Evolutionary conservation across 2,113 vertebrate genomes (phyloP).

Genomic region (Lates calcarifer): DNA sequence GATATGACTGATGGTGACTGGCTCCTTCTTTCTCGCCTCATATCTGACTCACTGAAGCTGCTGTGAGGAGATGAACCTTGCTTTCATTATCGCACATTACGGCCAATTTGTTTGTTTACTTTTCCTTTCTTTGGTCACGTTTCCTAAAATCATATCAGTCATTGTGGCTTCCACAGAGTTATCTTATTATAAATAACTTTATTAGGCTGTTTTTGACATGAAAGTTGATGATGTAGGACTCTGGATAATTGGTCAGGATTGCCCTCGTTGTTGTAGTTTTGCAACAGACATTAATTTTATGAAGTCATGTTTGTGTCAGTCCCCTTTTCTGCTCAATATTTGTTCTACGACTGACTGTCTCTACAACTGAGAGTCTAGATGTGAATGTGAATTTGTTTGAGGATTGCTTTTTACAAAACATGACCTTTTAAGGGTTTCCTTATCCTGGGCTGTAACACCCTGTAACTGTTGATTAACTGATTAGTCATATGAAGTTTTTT

Average conservation of each 20-base stretch:
- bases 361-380: neutral
- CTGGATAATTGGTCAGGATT: neutral
- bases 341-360: neutral
- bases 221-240: neutral
- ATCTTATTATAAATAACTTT: conserved; percentile 14
- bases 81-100: neutral
- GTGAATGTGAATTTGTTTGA: neutral
- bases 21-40: conserved; percentile 11
- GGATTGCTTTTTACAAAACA: neutral
- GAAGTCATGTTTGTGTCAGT: neutral
- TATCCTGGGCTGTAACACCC: neutral
- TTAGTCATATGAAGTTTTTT: neutral
- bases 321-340: neutral
- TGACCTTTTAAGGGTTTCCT: neutral
- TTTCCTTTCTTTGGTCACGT: neutral
- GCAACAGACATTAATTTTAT: conserved; percentile 7
- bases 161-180: conserved; percentile 19
- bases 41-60: conserved; percentile 23
- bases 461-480: neutral
- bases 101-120: conserved; percentile 5
- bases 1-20: conserved; percentile 36
- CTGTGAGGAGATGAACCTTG: neutral
- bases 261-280: neutral
- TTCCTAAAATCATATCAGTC: neutral
- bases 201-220: neutral